Conservation (phyloP, 2,888 invertebrate species). For the Caenorhabditis sp. region DNA sequence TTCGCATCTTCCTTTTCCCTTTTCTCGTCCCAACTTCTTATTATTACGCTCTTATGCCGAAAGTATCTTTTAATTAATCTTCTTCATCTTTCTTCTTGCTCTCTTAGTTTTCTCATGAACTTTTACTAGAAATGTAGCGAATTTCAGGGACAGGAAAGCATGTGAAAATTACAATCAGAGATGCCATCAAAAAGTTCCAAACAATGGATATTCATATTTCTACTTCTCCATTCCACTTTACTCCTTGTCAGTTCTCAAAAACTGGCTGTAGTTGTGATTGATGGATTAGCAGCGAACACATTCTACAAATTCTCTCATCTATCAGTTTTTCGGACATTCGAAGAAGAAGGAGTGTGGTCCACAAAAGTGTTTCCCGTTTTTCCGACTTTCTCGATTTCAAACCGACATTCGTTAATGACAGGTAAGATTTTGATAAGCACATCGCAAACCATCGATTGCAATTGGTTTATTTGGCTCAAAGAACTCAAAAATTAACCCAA, state of each 20-base stretch:
- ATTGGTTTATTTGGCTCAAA: too few relatives aligned
- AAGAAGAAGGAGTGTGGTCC: slow-evolving; percentile 74
- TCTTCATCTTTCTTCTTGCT: slow-evolving; percentile 5
- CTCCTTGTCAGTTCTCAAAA: slow-evolving; percentile 25
- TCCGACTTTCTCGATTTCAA: slow-evolving; percentile 73
- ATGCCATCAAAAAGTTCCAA: neutral
- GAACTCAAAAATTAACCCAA: too few relatives aligned
- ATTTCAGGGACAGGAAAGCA: slow-evolving; percentile 2
- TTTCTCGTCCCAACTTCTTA: slow-evolving; percentile 23
- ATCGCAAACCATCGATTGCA: too few relatives aligned
- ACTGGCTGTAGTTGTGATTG: slow-evolving; percentile 65
- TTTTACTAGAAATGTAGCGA: neutral
- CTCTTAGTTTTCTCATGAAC: neutral
- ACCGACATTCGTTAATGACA: slow-evolving; percentile 72
- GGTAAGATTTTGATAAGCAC: too few relatives aligned
- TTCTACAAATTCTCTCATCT: slow-evolving; percentile 72
- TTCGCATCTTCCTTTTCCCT: slow-evolving; percentile 15
- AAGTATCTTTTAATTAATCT: slow-evolving; percentile 61
- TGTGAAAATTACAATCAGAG: slow-evolving; percentile 7
- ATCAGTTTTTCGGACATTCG: slow-evolving; percentile 70
- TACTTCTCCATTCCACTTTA: neutral
- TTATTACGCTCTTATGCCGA: slow-evolving; percentile 32
- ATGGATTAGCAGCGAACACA: slow-evolving; percentile 71
- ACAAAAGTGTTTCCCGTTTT: slow-evolving; percentile 72
- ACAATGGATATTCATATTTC: slow-evolving; percentile 27